phyloP scores from a whole-genome alignment of 2,888 invertebrate genomes.

The Falcaria lacertinaria region DNA sequence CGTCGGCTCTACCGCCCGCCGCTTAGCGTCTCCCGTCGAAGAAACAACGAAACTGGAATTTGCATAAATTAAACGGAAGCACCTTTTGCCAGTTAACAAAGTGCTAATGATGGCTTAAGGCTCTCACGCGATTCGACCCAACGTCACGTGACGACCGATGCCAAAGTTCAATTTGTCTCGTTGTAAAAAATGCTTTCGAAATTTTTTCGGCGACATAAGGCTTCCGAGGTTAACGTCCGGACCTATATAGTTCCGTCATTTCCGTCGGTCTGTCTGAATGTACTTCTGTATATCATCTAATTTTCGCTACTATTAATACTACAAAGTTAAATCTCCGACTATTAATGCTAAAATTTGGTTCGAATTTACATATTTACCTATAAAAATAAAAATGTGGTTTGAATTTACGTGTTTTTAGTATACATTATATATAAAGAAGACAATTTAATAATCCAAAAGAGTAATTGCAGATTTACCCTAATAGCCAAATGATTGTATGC shows the following conservation, averaged over 20 bases:
- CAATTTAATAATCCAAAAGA: neutral
- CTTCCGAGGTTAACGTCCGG: too few species aligned
- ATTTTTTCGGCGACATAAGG: too few species aligned
- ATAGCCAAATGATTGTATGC: constrained; percentile 25
- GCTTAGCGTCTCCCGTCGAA: constrained; percentile 47
- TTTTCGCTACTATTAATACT: too few species aligned
- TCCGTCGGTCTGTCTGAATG: too few species aligned
- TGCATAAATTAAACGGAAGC: constrained; percentile 66
- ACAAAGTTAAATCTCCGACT: too few species aligned
- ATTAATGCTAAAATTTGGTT: too few species aligned
- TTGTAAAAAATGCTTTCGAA: too few species aligned
- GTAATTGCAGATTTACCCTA: constrained; percentile 4
- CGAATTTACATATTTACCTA: too few species aligned
- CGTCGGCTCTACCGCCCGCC: constrained; percentile 25
- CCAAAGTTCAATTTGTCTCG: neutral
- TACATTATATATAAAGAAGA: neutral
- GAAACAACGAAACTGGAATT: constrained; percentile 70
- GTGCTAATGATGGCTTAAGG: constrained; percentile 59
- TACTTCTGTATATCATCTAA: too few species aligned
- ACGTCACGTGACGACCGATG: constrained; percentile 40
- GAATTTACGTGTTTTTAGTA: too few species aligned
- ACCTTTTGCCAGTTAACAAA: constrained; percentile 57
- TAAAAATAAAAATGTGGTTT: too few species aligned
- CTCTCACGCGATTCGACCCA: constrained; percentile 52
- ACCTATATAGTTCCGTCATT: too few species aligned